These are phyloP conservation scores for Axea sp. DNA, from an alignment of 2,888 invertebrate genomes.

Conservation along the genomic window DNA sequence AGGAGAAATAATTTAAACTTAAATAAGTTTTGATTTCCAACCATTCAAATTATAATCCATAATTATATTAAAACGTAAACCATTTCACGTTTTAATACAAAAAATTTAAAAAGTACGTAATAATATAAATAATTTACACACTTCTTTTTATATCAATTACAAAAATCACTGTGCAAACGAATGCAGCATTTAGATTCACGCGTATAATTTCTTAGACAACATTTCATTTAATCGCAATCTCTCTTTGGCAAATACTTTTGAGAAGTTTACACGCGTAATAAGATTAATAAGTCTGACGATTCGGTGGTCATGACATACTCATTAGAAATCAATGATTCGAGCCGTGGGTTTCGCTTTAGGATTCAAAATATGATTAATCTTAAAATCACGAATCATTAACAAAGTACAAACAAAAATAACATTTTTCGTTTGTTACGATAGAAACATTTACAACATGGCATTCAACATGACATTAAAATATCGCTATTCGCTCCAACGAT, in stretches of 20 bases:
- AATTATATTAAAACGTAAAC: too few relatives aligned
- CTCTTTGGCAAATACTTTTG: slow-evolving; percentile 55
- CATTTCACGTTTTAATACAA: too few relatives aligned
- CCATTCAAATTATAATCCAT: too few relatives aligned
- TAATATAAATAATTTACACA: too few relatives aligned
- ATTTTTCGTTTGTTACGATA: slow-evolving; percentile 1
- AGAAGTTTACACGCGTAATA: slow-evolving; percentile 5
- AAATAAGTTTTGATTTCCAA: too few relatives aligned
- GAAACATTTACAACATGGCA: slow-evolving; percentile 5
- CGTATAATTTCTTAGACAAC: slow-evolving; percentile 3
- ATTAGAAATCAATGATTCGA: slow-evolving; percentile 5
- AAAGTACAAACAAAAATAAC: background rate
- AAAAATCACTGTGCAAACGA: slow-evolving; percentile 1
- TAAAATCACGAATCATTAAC: background rate
- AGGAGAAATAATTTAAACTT: too few relatives aligned
- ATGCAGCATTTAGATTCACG: background rate
- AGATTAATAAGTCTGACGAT: slow-evolving; percentile 6
- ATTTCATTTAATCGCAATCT: slow-evolving; percentile 20
- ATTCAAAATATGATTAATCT: background rate
- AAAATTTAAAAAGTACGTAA: too few relatives aligned
- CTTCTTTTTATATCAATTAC: slow-evolving; percentile 9
- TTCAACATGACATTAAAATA: slow-evolving; percentile 11
- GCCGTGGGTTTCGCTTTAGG: background rate
- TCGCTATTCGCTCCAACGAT: slow-evolving; percentile 10
- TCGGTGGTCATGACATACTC: slow-evolving; percentile 22